Evolutionary conservation across 2,888 invertebrate species (phyloP).

Genomic region (Tromatobia lineatoria): DNA sequence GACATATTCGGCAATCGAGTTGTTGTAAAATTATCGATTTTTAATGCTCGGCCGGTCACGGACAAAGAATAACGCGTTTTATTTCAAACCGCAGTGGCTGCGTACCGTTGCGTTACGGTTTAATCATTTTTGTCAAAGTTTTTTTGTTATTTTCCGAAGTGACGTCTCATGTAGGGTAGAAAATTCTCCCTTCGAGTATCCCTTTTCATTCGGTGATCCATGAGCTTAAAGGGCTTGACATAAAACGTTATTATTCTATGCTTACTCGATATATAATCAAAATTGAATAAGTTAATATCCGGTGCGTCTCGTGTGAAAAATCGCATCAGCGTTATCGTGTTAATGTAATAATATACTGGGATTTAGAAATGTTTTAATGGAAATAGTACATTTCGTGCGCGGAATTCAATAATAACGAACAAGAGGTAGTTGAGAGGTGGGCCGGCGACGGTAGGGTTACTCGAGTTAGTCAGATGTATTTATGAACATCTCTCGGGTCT

Average conservation of each 20-base stretch:
- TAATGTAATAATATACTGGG: conserved; percentile 3
- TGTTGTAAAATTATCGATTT: not conserved
- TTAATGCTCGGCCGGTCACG: no score
- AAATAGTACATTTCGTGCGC: conserved; percentile 29
- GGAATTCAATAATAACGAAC: not conserved
- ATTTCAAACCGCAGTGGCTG: no score
- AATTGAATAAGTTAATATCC: not conserved
- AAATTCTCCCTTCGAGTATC: no score
- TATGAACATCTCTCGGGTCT: conserved; percentile 57
- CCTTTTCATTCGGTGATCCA: no score
- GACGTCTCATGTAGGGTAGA: no score
- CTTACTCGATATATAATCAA: no score
- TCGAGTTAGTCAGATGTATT: conserved; percentile 65
- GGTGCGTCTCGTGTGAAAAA: not conserved
- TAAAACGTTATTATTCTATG: no score
- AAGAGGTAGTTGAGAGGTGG: not conserved
- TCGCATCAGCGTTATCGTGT: not conserved
- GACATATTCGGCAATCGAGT: not conserved
- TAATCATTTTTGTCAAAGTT: no score
- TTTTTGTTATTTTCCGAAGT: no score
- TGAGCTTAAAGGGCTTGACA: no score
- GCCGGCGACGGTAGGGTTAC: conserved; percentile 50
- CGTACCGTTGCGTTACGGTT: no score
- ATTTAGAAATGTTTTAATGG: not conserved
- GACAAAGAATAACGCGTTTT: no score